phyloP scores from a whole-genome alignment of 2,888 invertebrate genomes.

The Heliconius cydno region DNA sequence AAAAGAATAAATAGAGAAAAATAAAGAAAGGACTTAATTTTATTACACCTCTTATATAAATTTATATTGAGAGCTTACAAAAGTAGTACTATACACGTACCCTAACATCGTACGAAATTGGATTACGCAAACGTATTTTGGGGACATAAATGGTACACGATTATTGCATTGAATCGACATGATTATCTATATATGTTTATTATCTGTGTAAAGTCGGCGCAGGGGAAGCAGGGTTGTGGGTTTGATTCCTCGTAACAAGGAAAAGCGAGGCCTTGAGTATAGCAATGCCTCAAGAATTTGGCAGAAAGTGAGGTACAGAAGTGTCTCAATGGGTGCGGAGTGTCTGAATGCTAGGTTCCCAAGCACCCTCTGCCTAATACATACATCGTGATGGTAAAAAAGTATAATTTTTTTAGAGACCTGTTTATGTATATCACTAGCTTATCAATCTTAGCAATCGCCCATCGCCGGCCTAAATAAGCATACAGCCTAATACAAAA shows the following conservation, averaged over 20 bases:
- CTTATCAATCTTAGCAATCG: no score
- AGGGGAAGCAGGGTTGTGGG: background rate
- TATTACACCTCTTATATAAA: background rate
- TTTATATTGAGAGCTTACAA: background rate
- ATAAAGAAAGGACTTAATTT: background rate
- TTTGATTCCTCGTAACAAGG: background rate
- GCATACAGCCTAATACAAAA: no score
- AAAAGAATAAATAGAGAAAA: background rate
- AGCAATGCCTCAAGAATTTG: background rate
- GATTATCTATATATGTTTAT: conserved; percentile 22
- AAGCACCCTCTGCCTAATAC: background rate
- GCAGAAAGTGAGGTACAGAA: background rate
- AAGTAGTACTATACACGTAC: conserved; percentile 7
- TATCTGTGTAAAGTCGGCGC: background rate
- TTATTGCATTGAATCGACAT: conserved; percentile 24
- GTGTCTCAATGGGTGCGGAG: background rate
- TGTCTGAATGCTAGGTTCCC: background rate
- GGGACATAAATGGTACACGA: conserved; percentile 25
- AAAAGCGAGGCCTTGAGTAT: background rate
- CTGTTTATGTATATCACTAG: no score
- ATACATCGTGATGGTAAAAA: background rate
- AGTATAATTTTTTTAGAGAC: no score
- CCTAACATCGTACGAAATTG: conserved; percentile 16
- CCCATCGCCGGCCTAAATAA: no score
- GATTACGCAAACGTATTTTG: conserved; percentile 25